A percentile compares a stretch with the other conserved stretches of the same genome.
Evolutionary conservation across 2,113 vertebrate genomes (phyloP).

Genomic region (Zingel zingel): DNA sequence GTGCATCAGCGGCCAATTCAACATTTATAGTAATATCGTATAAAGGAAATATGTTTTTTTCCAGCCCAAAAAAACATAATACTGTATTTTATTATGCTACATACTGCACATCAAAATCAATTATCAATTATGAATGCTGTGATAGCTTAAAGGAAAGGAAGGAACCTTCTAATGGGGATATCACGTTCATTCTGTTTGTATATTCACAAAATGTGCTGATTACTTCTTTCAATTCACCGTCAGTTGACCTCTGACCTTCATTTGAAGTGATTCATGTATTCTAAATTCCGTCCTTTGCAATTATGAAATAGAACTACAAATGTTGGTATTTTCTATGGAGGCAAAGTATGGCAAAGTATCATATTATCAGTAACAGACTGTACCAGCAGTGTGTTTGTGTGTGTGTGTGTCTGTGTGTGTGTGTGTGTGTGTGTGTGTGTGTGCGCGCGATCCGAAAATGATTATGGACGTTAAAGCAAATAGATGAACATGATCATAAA

Average conservation of each 20-base stretch:
- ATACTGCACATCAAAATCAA: background rate
- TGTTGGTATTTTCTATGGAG: background rate
- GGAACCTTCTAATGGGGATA: background rate
- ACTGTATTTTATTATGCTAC: background rate
- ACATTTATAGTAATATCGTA: background rate
- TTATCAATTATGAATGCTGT: background rate
- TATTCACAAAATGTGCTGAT: background rate
- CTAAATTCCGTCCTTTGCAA: background rate
- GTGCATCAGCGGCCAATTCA: background rate
- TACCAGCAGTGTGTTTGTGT: background rate
- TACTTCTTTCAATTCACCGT: background rate
- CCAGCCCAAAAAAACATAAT: background rate
- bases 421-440: background rate
- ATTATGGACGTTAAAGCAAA: background rate
- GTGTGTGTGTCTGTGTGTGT: too few species aligned
- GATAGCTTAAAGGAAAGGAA: background rate
- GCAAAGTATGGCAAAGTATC: background rate
- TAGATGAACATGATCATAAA: background rate
- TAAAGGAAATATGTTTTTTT: background rate
- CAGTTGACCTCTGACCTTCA: conserved; percentile 11
- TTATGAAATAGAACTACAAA: background rate
- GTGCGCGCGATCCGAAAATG: background rate
- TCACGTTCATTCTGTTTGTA: background rate
- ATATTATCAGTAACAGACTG: background rate
- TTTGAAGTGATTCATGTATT: background rate